A percentile compares a stretch with the other conserved stretches of the same genome.
phyloP scores from a whole-genome alignment of 2,113 vertebrate species.

The Zeus faber region DNA sequence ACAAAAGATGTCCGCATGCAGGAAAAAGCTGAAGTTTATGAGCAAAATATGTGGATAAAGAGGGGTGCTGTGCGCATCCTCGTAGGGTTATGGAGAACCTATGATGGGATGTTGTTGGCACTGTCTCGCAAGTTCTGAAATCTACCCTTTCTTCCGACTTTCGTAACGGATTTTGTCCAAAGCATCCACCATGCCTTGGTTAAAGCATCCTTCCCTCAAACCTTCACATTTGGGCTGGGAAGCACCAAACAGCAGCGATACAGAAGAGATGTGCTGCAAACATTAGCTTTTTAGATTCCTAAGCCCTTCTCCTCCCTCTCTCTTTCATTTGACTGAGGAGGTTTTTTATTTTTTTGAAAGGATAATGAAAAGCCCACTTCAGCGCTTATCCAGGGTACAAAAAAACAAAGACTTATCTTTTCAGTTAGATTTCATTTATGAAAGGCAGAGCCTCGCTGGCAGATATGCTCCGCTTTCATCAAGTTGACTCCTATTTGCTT shows the following conservation, averaged over 20 bases:
- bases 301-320: slow-evolving; percentile 6
- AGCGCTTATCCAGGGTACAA: slow-evolving; percentile 56
- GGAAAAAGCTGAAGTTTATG: no score
- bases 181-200: no score
- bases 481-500: slow-evolving; percentile 64
- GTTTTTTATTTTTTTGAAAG: slow-evolving; percentile 17
- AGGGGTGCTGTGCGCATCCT: no score
- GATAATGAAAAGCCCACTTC: slow-evolving; percentile 64
- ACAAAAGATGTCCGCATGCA: no score
- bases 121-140: no score
- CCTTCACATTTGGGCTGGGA: no score
- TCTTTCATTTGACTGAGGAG: slow-evolving; percentile 12
- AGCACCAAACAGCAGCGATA: not conserved
- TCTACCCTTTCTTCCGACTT: no score
- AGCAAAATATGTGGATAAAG: no score
- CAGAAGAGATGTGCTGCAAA: slow-evolving; percentile 17
- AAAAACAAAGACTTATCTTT: slow-evolving; percentile 63
- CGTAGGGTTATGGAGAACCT: no score
- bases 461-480: slow-evolving; percentile 67
- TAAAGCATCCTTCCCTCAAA: no score
- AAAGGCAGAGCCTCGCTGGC: slow-evolving; percentile 65
- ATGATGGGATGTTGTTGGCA: no score
- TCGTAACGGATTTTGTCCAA: no score
- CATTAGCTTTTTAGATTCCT: not conserved
- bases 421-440: slow-evolving; percentile 68